Percentiles rank a stretch among this genome's conserved stretches.
Conservation (phyloP, 2,797 vertebrate species). For the Galago senegalensis region DNA sequence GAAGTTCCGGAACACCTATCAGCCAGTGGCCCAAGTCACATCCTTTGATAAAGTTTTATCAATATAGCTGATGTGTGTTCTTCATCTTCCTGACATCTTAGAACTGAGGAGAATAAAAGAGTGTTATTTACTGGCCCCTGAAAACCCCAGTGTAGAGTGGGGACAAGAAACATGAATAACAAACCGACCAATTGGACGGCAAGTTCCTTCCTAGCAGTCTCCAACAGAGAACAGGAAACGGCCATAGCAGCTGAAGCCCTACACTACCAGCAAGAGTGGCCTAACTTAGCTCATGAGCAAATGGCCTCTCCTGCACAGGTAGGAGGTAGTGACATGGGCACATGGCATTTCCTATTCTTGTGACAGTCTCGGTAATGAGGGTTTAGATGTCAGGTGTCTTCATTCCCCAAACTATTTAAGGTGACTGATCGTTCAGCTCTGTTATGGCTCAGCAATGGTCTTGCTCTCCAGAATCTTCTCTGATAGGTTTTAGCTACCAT, state of each 20-base stretch:
- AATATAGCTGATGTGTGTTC: background rate
- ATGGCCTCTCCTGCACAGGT: background rate
- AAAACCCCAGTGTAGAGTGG: accelerated
- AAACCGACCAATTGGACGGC: background rate
- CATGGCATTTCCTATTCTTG: slow-evolving; percentile 77
- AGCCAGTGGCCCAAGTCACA: too few relatives aligned
- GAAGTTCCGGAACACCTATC: background rate
- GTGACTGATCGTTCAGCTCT: slow-evolving; percentile 52
- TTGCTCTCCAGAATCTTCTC: slow-evolving; percentile 28
- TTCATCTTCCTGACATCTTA: background rate
- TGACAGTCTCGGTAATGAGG: slow-evolving; percentile 72
- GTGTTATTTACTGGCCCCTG: background rate
- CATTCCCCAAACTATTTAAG: slow-evolving; percentile 60
- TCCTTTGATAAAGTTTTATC: background rate
- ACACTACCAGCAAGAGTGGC: background rate
- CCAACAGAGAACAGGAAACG: background rate
- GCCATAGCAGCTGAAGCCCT: background rate
- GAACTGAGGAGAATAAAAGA: background rate
- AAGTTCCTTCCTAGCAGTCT: background rate
- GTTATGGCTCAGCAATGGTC: background rate
- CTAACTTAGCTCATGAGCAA: background rate
- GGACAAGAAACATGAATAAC: slow-evolving; percentile 8
- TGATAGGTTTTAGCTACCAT: background rate
- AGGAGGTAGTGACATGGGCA: background rate
- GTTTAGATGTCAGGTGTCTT: slow-evolving; percentile 67